A percentile compares a stretch with the other conserved stretches of the same genome.
Evolutionary conservation across 2,797 vertebrate genomes (phyloP).

Genomic region (Podargus strigoides): DNA sequence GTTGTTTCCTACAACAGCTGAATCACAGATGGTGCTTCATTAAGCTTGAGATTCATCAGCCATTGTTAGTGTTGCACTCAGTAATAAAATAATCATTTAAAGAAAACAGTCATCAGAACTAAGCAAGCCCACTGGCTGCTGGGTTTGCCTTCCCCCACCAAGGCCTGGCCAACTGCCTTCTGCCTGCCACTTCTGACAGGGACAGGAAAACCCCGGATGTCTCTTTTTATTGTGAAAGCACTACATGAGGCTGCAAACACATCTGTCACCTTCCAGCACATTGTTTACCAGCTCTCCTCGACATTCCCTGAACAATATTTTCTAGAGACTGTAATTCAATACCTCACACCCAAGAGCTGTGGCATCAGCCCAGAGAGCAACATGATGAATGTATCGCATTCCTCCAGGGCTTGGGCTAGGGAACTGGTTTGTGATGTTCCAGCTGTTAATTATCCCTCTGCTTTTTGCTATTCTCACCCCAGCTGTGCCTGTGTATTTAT

Average conservation of each 20-base stretch:
- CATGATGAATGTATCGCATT: background rate
- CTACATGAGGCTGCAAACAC: slow-evolving; percentile 27
- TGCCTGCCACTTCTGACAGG: background rate
- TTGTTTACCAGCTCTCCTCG: slow-evolving; percentile 46
- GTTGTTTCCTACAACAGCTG: background rate
- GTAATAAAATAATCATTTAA: background rate
- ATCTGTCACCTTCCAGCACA: slow-evolving; percentile 41
- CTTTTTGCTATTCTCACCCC: slow-evolving; percentile 23
- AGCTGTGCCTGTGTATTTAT: slow-evolving; percentile 34
- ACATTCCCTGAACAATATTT: slow-evolving; percentile 46
- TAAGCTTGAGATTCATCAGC: background rate
- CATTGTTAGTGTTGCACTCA: background rate
- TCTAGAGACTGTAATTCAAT: slow-evolving; percentile 40
- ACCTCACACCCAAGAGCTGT: background rate
- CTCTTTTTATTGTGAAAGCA: slow-evolving; percentile 3
- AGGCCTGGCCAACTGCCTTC: background rate
- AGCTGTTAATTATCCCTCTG: slow-evolving; percentile 51
- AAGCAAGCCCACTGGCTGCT: background rate
- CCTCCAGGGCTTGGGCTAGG: background rate
- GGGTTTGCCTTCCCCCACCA: background rate
- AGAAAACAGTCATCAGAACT: background rate
- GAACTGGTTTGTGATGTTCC: background rate
- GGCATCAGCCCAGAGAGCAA: background rate
- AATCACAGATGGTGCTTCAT: background rate
- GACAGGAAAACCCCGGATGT: background rate